Percentiles rank a stretch among this genome's conserved stretches.
Evolutionary conservation across 2,797 vertebrate species (phyloP).

Genomic region (Threskiornis aethiopicus): DNA sequence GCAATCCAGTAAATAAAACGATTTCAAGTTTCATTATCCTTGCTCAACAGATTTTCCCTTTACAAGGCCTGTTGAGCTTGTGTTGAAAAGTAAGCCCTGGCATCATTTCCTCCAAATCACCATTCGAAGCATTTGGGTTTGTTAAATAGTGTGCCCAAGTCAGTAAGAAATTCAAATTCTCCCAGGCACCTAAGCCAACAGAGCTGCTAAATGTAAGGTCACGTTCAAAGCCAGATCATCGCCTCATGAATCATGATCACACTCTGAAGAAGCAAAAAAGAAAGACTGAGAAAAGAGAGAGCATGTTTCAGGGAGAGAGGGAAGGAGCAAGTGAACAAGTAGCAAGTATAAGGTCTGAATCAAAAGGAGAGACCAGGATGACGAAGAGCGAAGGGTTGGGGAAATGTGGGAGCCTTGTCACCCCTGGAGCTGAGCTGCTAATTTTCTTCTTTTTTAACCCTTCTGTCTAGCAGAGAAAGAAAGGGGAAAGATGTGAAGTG

Average conservation of each 20-base stretch:
- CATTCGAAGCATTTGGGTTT: neutral
- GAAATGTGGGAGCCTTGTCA: neutral
- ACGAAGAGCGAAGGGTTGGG: neutral
- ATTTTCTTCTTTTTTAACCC: neutral
- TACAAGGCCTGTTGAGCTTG: neutral
- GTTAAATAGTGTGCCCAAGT: neutral
- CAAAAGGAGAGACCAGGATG: neutral
- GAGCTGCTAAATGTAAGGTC: constrained; percentile 37
- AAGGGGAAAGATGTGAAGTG: constrained; percentile 18
- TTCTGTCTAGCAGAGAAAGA: neutral
- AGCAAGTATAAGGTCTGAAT: neutral
- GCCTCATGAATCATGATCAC: constrained; percentile 7
- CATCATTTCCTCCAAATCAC: neutral
- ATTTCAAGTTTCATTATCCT: neutral
- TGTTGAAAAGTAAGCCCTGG: neutral
- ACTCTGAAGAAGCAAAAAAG: neutral
- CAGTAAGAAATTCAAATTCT: neutral
- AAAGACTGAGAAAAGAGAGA: neutral
- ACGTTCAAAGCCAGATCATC: neutral
- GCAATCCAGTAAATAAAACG: neutral
- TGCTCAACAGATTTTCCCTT: neutral
- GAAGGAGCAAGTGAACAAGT: neutral
- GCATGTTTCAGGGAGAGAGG: neutral
- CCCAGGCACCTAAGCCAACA: neutral
- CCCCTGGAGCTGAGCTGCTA: neutral